Evolutionary conservation across 1,140 invertebrate species (phyloP).

Genomic region (Dreissena rostriformis): DNA sequence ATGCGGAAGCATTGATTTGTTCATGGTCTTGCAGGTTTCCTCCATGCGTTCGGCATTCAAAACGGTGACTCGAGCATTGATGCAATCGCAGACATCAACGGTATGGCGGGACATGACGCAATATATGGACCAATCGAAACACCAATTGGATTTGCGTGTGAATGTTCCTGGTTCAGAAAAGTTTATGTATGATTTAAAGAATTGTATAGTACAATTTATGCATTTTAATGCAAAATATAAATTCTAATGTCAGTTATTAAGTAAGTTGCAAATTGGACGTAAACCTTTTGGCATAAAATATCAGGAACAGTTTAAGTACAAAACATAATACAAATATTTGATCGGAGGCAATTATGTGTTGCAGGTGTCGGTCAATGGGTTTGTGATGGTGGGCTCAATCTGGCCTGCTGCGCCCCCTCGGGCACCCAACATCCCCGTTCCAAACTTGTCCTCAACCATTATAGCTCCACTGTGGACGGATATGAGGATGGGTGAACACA

Average conservation of each 20-base stretch:
- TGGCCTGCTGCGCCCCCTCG: constrained; percentile 29
- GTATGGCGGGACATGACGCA: constrained; percentile 9
- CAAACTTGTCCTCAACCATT: not conserved
- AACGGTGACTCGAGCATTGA: not conserved
- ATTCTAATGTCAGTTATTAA: no score
- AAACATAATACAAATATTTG: no score
- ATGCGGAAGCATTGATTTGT: not conserved
- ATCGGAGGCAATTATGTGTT: no score
- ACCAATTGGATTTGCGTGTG: constrained; percentile 40
- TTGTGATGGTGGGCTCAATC: constrained; percentile 16
- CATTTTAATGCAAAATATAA: no score
- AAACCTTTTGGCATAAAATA: no score
- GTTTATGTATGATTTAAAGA: not conserved
- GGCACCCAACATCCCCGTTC: constrained; percentile 12
- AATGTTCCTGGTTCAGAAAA: constrained; percentile 34
- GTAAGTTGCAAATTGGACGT: no score
- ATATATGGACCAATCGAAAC: constrained; percentile 22
- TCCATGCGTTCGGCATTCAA: not conserved
- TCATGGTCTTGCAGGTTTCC: not conserved
- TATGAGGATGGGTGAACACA: not conserved
- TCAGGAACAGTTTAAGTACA: no score
- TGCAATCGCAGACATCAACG: not conserved
- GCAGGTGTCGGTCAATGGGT: constrained; percentile 38
- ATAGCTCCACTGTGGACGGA: constrained; percentile 43
- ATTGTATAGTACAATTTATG: not conserved